These are phyloP conservation scores for Pseudochirops cupreus DNA, from an alignment of 2,797 vertebrate species.

Conservation along the genomic window DNA sequence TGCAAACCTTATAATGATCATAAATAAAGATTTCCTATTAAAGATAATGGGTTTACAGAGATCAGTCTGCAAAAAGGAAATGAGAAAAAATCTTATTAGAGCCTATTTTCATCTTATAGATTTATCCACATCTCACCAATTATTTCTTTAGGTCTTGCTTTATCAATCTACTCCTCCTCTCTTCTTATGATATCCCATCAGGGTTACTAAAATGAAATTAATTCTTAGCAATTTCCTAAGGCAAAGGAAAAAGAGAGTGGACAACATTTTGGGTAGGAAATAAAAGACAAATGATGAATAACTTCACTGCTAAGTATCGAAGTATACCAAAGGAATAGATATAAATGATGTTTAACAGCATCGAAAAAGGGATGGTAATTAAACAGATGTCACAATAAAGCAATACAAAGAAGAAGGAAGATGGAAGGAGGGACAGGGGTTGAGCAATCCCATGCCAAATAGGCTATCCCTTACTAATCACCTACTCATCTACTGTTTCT, in stretches of 20 bases:
- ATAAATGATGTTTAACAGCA: not conserved
- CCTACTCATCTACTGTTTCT: not conserved
- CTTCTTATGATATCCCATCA: constrained; percentile 46
- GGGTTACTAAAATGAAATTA: constrained; percentile 45
- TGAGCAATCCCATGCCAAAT: not conserved
- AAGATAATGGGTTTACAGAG: constrained; percentile 64
- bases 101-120: constrained; percentile 33
- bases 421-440: not conserved
- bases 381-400: constrained; percentile 3
- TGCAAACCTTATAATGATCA: constrained; percentile 61
- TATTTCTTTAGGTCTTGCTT: constrained; percentile 62
- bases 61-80: constrained; percentile 62
- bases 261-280: constrained; percentile 54
- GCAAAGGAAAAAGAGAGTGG: constrained; percentile 9
- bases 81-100: constrained; percentile 58
- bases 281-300: not conserved
- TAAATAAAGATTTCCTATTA: constrained; percentile 68
- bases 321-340: not conserved
- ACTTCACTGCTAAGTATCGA: not conserved
- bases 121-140: constrained; percentile 51
- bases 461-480: not conserved
- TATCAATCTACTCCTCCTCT: constrained; percentile 51
- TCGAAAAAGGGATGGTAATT: not conserved
- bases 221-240: constrained; percentile 47
- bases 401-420: not conserved